Conservation (phyloP, 2,888 invertebrate species). For the Pachycephus smyrnensis region DNA sequence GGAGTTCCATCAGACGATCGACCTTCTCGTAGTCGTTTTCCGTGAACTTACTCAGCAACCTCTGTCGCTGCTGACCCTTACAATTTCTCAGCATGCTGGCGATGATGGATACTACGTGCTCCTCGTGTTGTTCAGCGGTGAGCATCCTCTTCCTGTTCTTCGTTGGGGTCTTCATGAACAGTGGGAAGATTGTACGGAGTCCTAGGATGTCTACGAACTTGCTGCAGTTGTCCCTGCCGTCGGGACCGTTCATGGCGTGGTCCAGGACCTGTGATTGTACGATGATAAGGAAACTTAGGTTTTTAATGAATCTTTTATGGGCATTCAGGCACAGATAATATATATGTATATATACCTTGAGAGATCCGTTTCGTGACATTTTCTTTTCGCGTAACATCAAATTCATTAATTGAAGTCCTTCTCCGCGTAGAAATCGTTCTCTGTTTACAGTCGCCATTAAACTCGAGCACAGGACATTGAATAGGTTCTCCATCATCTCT, state of each 20-base stretch:
- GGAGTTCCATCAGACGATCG: conserved; percentile 93
- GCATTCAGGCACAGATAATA: background rate
- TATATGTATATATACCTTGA: conserved; percentile 78
- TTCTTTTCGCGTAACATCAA: conserved; percentile 98
- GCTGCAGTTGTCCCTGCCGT: conserved; percentile 95
- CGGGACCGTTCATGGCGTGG: conserved; percentile 94
- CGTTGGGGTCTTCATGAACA: conserved; percentile 99
- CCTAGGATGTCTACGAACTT: conserved; percentile 99
- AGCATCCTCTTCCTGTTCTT: conserved; percentile 82
- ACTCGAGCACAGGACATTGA: conserved; percentile 94
- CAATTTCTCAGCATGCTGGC: conserved; percentile 94
- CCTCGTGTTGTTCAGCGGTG: conserved; percentile 91
- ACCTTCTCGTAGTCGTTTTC: conserved; percentile 99
- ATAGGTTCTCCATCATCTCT: conserved; percentile 99
- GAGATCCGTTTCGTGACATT: conserved; percentile 93
- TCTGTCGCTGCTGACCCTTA: conserved; percentile 88
- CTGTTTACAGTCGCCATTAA: conserved; percentile 90
- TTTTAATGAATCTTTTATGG: background rate
- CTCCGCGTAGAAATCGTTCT: conserved; percentile 93
- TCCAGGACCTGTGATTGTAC: conserved; percentile 75
- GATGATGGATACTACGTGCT: conserved; percentile 94
- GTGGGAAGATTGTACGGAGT: conserved; percentile 94
- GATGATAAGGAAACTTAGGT: background rate
- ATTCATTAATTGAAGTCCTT: conserved; percentile 99
- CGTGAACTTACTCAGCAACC: conserved; percentile 93